A percentile compares a stretch with the other conserved stretches of the same genome.
Evolutionary conservation across 92 coral and sea anemone species (phyloP).

Genomic region (Meandrina meandrites): DNA sequence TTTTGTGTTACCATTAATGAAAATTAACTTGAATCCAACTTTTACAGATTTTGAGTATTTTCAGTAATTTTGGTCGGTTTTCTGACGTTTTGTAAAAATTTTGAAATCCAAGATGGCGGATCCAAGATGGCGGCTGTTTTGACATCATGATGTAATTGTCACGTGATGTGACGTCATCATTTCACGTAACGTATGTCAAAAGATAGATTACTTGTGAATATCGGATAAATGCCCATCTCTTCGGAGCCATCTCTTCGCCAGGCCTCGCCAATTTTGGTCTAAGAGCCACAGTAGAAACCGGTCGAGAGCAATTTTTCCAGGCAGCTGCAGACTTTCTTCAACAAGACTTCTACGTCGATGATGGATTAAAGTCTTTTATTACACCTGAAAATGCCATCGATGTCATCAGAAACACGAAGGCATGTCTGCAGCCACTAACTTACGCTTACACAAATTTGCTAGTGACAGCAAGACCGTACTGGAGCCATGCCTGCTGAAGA

Average conservation of each 20-base stretch:
- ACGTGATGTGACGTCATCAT: no score
- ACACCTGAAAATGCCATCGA: conserved; percentile 42
- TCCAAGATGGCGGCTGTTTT: no score
- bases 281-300: conserved; percentile 49
- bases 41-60: conserved; percentile 69
- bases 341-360: conserved; percentile 62
- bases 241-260: conserved; percentile 57
- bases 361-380: conserved; percentile 54
- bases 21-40: no score
- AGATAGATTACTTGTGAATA: conserved; percentile 52
- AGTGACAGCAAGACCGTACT: no score
- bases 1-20: no score
- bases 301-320: conserved; percentile 35
- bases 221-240: conserved; percentile 67
- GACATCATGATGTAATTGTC: no score
- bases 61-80: conserved; percentile 51
- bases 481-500: no score
- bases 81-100: conserved; percentile 57
- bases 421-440: no score
- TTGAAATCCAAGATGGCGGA: no score
- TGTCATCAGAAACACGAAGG: conserved; percentile 32
- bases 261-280: conserved; percentile 65
- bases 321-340: no score
- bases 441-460: no score
- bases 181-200: conserved; percentile 65